A percentile compares a stretch with the other conserved stretches of the same genome.
These are phyloP conservation scores for Ectobius pallidus DNA, from an alignment of 2,888 invertebrate genomes.

Conservation along the genomic window DNA sequence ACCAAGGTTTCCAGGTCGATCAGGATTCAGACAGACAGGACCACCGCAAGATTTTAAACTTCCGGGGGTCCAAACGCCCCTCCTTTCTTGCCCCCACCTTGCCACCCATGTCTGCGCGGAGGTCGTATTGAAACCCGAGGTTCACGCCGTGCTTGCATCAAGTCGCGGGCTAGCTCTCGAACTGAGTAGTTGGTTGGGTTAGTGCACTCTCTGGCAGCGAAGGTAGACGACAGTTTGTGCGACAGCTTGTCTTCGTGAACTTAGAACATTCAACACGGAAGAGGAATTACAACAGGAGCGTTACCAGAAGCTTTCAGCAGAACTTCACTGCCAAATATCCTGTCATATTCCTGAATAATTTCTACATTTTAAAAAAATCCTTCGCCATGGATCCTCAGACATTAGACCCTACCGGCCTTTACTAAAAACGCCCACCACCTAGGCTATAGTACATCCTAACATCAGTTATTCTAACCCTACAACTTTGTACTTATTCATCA, in stretches of 20 bases:
- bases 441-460: too few relatives aligned
- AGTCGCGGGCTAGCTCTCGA: neutral
- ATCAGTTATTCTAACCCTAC: neutral
- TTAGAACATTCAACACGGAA: too few relatives aligned
- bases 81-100: neutral
- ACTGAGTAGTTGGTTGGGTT: neutral
- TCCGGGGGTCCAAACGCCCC: constrained; percentile 24
- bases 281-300: neutral
- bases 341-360: neutral
- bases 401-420: constrained; percentile 10
- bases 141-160: neutral
- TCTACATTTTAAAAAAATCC: neutral
- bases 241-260: too few relatives aligned
- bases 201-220: neutral
- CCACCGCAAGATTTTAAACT: constrained; percentile 21
- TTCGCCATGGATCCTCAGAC: constrained; percentile 7
- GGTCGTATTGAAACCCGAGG: constrained; percentile 12
- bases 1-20: constrained; percentile 20
- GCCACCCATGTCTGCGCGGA: neutral
- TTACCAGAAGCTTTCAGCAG: too few relatives aligned
- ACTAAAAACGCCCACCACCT: too few relatives aligned
- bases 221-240: neutral
- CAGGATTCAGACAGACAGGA: constrained; percentile 1
- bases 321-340: neutral
- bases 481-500: neutral